These are phyloP conservation scores for Gila robusta DNA, from an alignment of 2,797 vertebrate genomes.

Conservation along the genomic window DNA sequence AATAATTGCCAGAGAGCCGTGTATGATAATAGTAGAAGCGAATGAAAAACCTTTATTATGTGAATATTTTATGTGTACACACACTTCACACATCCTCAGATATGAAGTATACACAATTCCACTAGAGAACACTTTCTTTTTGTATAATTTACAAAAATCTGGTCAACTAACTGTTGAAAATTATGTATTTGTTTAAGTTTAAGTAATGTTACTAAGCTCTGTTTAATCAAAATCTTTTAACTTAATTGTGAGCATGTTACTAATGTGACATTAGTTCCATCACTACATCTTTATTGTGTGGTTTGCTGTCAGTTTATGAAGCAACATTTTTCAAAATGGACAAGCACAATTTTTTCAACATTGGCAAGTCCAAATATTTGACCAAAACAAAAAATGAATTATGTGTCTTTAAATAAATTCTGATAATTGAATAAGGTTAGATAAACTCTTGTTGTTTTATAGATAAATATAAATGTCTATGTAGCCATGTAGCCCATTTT, in stretches of 20 bases:
- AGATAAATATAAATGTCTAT: neutral
- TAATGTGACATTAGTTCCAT: neutral
- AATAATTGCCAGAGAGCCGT: neutral
- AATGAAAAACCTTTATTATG: too few species aligned
- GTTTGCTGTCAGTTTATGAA: neutral
- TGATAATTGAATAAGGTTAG: neutral
- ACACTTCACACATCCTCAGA: too few species aligned
- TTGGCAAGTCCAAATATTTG: neutral
- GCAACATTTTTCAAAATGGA: neutral
- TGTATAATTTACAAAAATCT: too few species aligned
- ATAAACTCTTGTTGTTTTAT: neutral
- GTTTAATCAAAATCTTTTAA: neutral
- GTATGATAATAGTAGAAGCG: neutral
- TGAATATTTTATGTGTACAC: neutral
- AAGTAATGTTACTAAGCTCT: neutral
- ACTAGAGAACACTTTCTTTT: too few species aligned
- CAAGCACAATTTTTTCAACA: neutral
- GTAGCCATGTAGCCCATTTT: neutral
- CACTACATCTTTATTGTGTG: neutral
- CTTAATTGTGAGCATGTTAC: neutral
- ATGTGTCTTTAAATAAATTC: neutral
- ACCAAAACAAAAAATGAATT: neutral
- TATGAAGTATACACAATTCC: too few species aligned
- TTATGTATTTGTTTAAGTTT: too few species aligned
- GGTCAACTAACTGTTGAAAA: too few species aligned